Percentiles rank a stretch among this genome's conserved stretches.
These are phyloP conservation scores for Aphidius colemani DNA, from an alignment of 2,888 invertebrate genomes.

Conservation along the genomic window DNA sequence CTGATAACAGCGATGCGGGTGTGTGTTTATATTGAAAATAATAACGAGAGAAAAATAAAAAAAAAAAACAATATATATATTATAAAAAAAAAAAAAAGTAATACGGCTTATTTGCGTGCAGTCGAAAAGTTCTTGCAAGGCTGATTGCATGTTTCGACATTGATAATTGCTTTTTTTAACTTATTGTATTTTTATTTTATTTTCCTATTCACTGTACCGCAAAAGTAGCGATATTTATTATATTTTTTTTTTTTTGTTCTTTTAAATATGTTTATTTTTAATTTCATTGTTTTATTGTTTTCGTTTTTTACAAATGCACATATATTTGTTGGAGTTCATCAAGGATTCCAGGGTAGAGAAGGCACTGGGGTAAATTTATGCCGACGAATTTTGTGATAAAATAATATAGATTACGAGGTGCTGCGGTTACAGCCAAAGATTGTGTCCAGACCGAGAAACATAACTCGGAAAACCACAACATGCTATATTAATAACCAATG, in stretches of 20 bases:
- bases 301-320: neutral
- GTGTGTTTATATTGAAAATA: conserved; percentile 21
- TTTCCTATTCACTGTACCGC: neutral
- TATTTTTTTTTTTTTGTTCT: too few species aligned
- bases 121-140: conserved; percentile 54
- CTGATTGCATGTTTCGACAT: conserved; percentile 55
- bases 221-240: too few species aligned
- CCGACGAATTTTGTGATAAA: conserved; percentile 8
- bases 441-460: conserved; percentile 7
- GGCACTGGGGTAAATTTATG: conserved; percentile 1
- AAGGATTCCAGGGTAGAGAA: neutral
- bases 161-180: conserved; percentile 57
- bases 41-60: neutral
- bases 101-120: conserved; percentile 60
- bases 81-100: conserved; percentile 22
- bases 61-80: conserved; percentile 5
- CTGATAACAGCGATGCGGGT: conserved; percentile 28
- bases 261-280: too few species aligned
- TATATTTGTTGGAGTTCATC: neutral
- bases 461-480: conserved; percentile 14
- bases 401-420: conserved; percentile 9
- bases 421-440: conserved; percentile 11
- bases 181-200: conserved; percentile 48
- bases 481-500: conserved; percentile 2
- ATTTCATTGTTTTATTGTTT: too few species aligned